Base-by-base conservation (phyloP, 2,797 vertebrate genomes). In the Dipus sagitta region DNA sequence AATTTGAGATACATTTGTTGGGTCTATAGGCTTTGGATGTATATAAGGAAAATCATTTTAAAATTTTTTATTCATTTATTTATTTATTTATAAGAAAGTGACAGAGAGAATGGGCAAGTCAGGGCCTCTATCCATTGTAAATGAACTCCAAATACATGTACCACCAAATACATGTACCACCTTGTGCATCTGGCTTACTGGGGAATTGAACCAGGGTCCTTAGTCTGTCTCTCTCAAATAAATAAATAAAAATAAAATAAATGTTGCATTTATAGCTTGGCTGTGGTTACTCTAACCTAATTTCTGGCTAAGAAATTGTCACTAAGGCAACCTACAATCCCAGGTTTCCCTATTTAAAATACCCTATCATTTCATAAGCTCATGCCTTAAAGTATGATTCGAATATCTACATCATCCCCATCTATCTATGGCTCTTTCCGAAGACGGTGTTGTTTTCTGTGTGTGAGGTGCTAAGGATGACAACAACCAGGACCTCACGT, bases 241-340 rank as follows among this genome's bases (percentile, higher is more conserved):
- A 65, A 65, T 65, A 65, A 65, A 65, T 74, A 74, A 88, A 94
- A 85, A 68, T 65, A 26, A 79, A 88, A 23, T 24, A 70, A 88
- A 91, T 80, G 14, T 75, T 72, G 17, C 15, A 24, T 23, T 65
- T 60, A 52, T 34, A 83, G 30, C 30, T 54, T 93, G 71, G 85
- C 28, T 62, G 17, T 34, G 32, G 62, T 72, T 88, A n/a, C 21
- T 72, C 17, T 86, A 58, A 76, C 38, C 28, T 65, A 11, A 93
- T 67, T 92, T 94, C 72, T 88, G 15, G 32, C 32, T 68, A 28
- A 91, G 64, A 95, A 76, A 26, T 72, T 74, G 54, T 75, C 84
- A 82, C 88, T 94, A 75, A 74, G 28, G 42, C 65, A 52, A 82
- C 23, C 24, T n/a, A 71, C 3, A 77, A 17, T 8, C 67, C 11